Base-by-base conservation (phyloP, 2,888 invertebrate genomes). In the Ligdia adustata region DNA sequence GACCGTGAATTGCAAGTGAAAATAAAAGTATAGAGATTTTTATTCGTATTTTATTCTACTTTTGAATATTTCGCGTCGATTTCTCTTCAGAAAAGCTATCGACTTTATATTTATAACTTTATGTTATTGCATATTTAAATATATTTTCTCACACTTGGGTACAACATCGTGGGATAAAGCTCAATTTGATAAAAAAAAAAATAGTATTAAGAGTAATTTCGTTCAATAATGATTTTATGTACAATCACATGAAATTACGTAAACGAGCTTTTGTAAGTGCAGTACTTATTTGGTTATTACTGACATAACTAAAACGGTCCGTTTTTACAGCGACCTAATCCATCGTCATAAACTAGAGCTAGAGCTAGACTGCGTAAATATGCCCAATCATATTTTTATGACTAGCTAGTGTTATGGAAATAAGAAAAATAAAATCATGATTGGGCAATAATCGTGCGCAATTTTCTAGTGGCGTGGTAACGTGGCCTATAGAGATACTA, bases 331-430 rank as follows among this genome's bases (percentile, higher is more conserved):
- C 29, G 15, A 45, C 27, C 26, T 47, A 49, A 49, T 35, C 31
- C 37, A 34, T 48, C 40, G 41, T 33, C 35, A 49, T 47, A 53
- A 52, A 47, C 47, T 29, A 49, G 48, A 12, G 38, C 40, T 48
- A 28, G 37, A n/a, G n/a, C n/a, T n/a, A n/a, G n/a, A n/a, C 20
- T 42, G 34, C 39, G 40, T 50, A 43, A 40, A 48, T 29, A 40
- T 29, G 34, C 20, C 43, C 51, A 57, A 58, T 55, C 35, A 58
- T 45, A 55, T 51, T 32, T 44, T 53, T 53, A 51, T 49, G 31
- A 46, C 24, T 46, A 29, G 7, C 26, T 37, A 41, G 26, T 32
- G 12, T 34, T 9, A 37, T 46, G 47, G 35, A 46, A 27, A 22
- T 53, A 28, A 41, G 37, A 31, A 27, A 42, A 51, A 33, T 22